Evolutionary conservation across 2,797 vertebrate genomes (phyloP).

Genomic region (Austrolebias charrua): DNA sequence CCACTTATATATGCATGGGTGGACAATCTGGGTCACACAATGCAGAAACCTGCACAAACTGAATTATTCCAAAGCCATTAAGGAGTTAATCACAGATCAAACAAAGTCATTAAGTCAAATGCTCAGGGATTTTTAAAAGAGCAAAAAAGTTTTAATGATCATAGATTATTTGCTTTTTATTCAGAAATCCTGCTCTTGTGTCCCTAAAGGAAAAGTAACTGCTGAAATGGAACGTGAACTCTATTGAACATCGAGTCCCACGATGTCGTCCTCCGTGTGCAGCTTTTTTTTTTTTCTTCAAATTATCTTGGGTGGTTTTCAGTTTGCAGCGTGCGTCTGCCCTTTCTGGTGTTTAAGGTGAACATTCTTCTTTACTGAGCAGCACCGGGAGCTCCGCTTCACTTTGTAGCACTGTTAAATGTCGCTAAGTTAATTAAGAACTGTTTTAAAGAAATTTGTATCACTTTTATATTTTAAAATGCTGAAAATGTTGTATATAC

Average conservation of each 20-base stretch:
- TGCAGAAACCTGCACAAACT: constrained; percentile 1
- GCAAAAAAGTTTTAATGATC: not conserved
- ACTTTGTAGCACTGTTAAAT: constrained; percentile 36
- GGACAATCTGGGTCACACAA: constrained; percentile 45
- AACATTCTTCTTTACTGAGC: constrained; percentile 23
- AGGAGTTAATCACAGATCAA: not conserved
- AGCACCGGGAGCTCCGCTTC: constrained; percentile 2
- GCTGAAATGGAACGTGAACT: constrained; percentile 26
- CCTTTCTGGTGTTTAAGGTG: constrained; percentile 23
- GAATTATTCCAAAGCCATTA: not conserved
- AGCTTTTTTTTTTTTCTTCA: not conserved
- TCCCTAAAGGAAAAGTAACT: constrained; percentile 12
- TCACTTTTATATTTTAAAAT: too few relatives aligned
- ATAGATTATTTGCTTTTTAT: constrained; percentile 16
- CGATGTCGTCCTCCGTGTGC: constrained; percentile 13
- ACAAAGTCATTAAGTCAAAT: constrained; percentile 5
- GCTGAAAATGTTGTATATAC: not conserved
- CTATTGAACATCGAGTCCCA: not conserved
- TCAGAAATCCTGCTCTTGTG: constrained; percentile 11
- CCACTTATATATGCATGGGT: constrained; percentile 39
- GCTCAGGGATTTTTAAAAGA: not conserved
- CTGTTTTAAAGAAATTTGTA: not conserved
- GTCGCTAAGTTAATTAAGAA: constrained; percentile 42
- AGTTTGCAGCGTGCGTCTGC: constrained; percentile 7
- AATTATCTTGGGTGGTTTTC: too few relatives aligned